These are phyloP conservation scores for Passerina amoena DNA, from an alignment of 2,113 vertebrate genomes.

Conservation along the genomic window DNA sequence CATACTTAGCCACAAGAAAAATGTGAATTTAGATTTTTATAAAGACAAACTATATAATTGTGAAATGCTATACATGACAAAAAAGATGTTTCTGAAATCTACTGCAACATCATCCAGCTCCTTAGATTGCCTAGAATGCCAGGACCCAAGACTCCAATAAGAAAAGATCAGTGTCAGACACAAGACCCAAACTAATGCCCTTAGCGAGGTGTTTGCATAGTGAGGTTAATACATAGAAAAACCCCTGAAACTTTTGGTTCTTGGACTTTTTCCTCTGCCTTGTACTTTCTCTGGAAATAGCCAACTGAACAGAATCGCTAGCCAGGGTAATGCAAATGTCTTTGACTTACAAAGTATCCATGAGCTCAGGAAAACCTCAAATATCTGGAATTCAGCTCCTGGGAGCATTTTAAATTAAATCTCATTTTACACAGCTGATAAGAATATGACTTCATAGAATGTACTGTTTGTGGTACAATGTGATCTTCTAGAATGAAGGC, in stretches of 20 bases:
- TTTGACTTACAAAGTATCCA: not conserved
- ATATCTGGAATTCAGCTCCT: not conserved
- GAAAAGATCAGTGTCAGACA: not conserved
- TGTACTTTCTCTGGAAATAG: not conserved
- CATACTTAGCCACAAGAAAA: not conserved
- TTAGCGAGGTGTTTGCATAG: not conserved
- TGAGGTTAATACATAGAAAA: not conserved
- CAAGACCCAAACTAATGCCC: not conserved
- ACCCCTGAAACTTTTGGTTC: not conserved
- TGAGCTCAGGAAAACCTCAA: not conserved
- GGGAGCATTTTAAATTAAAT: not conserved
- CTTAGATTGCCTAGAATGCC: not conserved
- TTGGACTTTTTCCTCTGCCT: not conserved
- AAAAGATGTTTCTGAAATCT: not conserved
- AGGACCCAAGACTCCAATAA: not conserved
- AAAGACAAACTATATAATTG: not conserved
- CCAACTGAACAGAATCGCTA: not conserved
- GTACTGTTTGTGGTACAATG: not conserved
- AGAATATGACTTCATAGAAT: constrained; percentile 2
- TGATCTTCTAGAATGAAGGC: not conserved
- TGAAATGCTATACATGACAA: not conserved
- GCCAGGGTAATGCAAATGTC: not conserved
- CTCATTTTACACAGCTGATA: constrained; percentile 3
- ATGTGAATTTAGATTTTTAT: not conserved
- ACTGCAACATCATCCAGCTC: not conserved